Evolutionary conservation across 2,113 vertebrate genomes (phyloP).

Genomic region (Sterrhoptilus dennistouni): DNA sequence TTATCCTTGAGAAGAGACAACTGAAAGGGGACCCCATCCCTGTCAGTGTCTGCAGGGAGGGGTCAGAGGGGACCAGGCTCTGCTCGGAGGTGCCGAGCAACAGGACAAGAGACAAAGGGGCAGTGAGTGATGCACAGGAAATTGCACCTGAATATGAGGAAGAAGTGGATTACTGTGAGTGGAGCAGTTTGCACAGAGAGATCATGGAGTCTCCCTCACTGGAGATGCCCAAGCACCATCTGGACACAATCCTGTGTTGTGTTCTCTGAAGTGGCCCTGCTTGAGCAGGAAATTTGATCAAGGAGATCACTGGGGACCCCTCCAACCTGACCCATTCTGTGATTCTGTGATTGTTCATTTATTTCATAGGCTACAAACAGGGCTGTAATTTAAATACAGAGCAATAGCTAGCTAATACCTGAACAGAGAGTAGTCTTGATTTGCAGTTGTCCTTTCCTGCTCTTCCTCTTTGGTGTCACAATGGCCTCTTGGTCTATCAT

Average conservation of each 20-base stretch:
- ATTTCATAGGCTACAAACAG: neutral
- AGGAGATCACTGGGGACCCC: neutral
- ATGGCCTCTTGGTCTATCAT: neutral
- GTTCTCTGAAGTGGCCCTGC: neutral
- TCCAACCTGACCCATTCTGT: neutral
- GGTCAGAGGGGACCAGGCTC: neutral
- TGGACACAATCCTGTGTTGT: accelerated
- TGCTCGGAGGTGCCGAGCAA: accelerated
- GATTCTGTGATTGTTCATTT: neutral
- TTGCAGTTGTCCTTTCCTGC: neutral
- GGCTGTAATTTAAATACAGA: neutral
- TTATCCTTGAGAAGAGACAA: neutral
- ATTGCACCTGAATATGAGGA: neutral
- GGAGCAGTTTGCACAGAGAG: neutral
- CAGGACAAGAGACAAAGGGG: accelerated
- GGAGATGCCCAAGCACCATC: neutral
- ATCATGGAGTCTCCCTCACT: neutral
- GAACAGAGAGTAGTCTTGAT: neutral
- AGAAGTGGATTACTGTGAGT: neutral
- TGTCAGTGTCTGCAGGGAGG: neutral
- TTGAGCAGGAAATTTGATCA: neutral
- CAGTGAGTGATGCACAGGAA: neutral
- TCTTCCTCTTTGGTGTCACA: neutral
- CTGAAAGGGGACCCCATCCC: neutral
- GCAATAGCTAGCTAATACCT: neutral